These are phyloP conservation scores for Diaphora mendica DNA, from an alignment of 2,888 invertebrate species.

Conservation along the genomic window DNA sequence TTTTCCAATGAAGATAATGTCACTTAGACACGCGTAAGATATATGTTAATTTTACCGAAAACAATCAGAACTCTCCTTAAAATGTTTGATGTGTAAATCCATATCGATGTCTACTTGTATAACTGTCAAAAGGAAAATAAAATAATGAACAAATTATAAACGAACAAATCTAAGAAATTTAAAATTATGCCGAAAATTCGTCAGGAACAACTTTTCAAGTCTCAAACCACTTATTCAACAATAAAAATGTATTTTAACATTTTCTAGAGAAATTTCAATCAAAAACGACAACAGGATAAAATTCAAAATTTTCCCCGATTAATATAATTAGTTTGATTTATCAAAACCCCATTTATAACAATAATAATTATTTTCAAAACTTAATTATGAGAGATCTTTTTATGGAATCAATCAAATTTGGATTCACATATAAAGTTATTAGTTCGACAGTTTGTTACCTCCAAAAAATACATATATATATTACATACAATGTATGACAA, in stretches of 20 bases:
- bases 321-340: slow-evolving; percentile 44
- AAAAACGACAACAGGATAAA: slow-evolving; percentile 52
- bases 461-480: neutral
- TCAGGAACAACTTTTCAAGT: slow-evolving; percentile 54
- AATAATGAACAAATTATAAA: neutral
- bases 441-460: slow-evolving; percentile 46
- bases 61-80: too few species aligned
- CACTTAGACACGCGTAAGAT: too few species aligned
- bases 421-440: slow-evolving; percentile 42
- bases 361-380: slow-evolving; percentile 64
- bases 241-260: slow-evolving; percentile 46
- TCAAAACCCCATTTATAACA: slow-evolving; percentile 57
- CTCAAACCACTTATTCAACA: slow-evolving; percentile 45
- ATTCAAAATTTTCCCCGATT: slow-evolving; percentile 50
- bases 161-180: slow-evolving; percentile 14
- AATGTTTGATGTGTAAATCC: too few species aligned
- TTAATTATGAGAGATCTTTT: slow-evolving; percentile 73
- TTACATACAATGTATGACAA: neutral
- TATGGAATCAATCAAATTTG: slow-evolving; percentile 63
- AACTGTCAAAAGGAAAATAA: neutral
- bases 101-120: neutral
- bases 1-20: too few species aligned
- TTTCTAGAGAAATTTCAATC: slow-evolving; percentile 51
- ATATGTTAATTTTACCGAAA: too few species aligned
- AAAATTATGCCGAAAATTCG: slow-evolving; percentile 31